Percentiles rank a stretch among this genome's conserved stretches.
Evolutionary conservation across 2,888 invertebrate genomes (phyloP).

Genomic region (Bimastos eiseni): DNA sequence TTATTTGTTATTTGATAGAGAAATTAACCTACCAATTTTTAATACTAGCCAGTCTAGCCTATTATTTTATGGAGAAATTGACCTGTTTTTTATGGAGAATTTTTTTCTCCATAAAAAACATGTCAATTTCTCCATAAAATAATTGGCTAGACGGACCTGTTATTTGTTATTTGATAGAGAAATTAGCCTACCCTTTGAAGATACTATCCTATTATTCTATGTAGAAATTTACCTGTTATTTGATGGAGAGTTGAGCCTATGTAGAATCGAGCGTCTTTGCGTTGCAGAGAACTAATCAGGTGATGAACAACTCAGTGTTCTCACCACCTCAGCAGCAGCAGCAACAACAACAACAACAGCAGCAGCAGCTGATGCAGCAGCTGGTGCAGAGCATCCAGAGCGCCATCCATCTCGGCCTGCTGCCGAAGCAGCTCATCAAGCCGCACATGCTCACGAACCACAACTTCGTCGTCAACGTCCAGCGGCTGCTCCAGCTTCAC

Average conservation of each 20-base stretch:
- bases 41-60: no score
- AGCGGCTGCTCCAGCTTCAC: constrained; percentile 34
- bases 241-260: background rate
- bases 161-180: background rate
- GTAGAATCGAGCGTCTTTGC: background rate
- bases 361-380: constrained; percentile 38
- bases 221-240: background rate
- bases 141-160: no score
- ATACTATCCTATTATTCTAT: background rate
- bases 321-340: constrained; percentile 9
- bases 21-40: background rate
- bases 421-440: constrained; percentile 33
- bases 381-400: constrained; percentile 32
- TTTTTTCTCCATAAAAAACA: no score
- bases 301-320: constrained; percentile 19
- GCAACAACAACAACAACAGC: constrained; percentile 18
- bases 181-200: background rate
- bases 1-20: background rate
- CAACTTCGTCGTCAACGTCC: constrained; percentile 32
- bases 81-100: background rate
- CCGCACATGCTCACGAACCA: constrained; percentile 31
- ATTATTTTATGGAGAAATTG: background rate
- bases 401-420: constrained; percentile 32
- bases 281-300: constrained; percentile 24
- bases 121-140: no score